Percentiles rank a stretch among this genome's conserved stretches.
These are phyloP conservation scores for Cheilosia scutellata DNA, from an alignment of 2,888 invertebrate species.

Conservation along the genomic window DNA sequence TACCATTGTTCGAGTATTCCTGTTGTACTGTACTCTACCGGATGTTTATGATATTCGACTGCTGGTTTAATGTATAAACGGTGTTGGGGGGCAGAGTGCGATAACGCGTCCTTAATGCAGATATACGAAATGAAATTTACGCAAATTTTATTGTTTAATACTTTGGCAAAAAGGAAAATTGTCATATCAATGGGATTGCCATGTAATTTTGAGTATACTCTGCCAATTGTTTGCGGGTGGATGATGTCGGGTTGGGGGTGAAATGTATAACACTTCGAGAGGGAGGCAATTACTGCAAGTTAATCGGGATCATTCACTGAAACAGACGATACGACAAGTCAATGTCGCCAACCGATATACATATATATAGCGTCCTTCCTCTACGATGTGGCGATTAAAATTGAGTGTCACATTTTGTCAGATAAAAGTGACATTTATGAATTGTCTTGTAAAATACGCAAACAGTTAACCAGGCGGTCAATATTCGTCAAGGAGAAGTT, in stretches of 20 bases:
- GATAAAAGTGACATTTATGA: no score
- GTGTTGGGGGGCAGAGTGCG: conserved; percentile 1
- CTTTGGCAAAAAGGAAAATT: conserved; percentile 32
- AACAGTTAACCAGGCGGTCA: no score
- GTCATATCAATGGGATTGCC: conserved; percentile 52
- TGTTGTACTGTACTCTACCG: conserved; percentile 14
- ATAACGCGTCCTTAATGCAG: conserved; percentile 38
- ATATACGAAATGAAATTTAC: conserved; percentile 47
- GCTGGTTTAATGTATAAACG: neutral
- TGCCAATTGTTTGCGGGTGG: conserved; percentile 16
- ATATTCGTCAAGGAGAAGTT: no score
- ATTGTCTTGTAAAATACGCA: no score
- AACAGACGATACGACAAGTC: neutral
- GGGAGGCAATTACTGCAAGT: conserved; percentile 8
- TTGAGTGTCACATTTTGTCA: no score
- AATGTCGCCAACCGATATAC: neutral
- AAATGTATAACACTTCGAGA: conserved; percentile 1
- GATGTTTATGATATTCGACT: conserved; percentile 61
- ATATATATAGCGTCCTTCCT: no score
- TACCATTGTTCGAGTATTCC: conserved; percentile 44
- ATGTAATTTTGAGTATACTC: conserved; percentile 12
- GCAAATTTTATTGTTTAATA: conserved; percentile 51
- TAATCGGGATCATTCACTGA: neutral
- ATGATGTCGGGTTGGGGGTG: neutral
- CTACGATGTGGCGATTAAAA: no score